Evolutionary conservation across 2,888 invertebrate genomes (phyloP).

Genomic region (Eretmocerus hayati): DNA sequence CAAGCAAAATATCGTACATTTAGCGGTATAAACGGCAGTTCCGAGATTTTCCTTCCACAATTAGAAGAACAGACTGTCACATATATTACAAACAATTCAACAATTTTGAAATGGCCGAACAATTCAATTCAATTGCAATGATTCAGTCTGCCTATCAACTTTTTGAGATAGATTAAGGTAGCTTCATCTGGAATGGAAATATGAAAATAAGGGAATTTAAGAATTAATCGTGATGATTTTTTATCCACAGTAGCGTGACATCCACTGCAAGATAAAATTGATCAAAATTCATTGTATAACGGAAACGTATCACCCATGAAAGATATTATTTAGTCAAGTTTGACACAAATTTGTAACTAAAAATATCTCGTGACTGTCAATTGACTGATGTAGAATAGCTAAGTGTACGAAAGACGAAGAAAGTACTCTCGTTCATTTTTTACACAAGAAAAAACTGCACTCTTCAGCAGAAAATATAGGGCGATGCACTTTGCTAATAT

Average conservation of each 20-base stretch:
- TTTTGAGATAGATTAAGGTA: too few relatives aligned
- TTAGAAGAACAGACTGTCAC: too few relatives aligned
- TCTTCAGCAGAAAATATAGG: slow-evolving; percentile 9
- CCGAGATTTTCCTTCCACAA: slow-evolving; percentile 18
- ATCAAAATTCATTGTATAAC: too few relatives aligned
- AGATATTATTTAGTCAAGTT: too few relatives aligned
- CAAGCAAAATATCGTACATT: slow-evolving; percentile 11
- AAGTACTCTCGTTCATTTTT: slow-evolving; percentile 25
- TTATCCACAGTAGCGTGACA: too few relatives aligned
- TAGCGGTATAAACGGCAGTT: slow-evolving; percentile 17
- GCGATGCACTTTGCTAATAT: slow-evolving; percentile 19
- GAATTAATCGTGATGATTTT: too few relatives aligned
- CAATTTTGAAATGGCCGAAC: not conserved
- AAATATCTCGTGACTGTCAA: slow-evolving; percentile 20
- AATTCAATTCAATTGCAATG: not conserved
- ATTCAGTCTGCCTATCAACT: too few relatives aligned
- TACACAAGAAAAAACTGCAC: slow-evolving; percentile 17
- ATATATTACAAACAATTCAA: not conserved
- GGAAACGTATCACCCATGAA: too few relatives aligned
- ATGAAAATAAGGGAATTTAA: too few relatives aligned
- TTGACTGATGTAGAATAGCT: slow-evolving; percentile 20
- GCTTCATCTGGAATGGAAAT: too few relatives aligned
- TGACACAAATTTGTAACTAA: slow-evolving; percentile 2
- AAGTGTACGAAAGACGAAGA: slow-evolving; percentile 20
- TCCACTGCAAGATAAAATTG: too few relatives aligned